Evolutionary conservation across 2,888 invertebrate genomes (phyloP), one percentile per base, ranked within the genome.

Genomic region (Eupithecia vulgata): DNA sequence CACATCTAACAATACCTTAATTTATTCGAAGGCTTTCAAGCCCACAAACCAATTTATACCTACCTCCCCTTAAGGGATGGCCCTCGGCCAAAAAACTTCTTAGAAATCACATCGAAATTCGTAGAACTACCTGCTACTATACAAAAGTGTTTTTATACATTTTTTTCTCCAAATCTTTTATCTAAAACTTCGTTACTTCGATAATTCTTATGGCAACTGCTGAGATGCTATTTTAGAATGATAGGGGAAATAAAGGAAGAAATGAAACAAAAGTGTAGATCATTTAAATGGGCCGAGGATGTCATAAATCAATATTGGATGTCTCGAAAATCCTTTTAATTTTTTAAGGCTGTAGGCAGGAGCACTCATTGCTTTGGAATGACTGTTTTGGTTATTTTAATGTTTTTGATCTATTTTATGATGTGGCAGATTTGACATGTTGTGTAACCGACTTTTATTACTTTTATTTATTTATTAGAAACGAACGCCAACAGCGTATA

Each of bases 71-170:
- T 68, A 80, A 82, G 81, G 84, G 84, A 81, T 81, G 74, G 76
- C 78, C 79, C 81, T 76, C 73, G 76, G 78, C 78, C 76, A 77
- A 84, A 86, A 87, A 83, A 83, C 75, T 90, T 90, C 90, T 80
- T 10, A 85, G 90, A 90, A 90, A 83, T 81, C 81, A 79, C 77
- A 75, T 76, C 76, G 76, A 73, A 82, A 82, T 90, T 90, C 90
- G 83, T 37, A 80, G 90, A 90, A 89, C 86, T 88, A 88, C 88
- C 89, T 87, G 86, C 86, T 84, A 80, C 82, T 70, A 78, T 74
- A 84, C 81, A 82, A 87, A 86, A 84, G 76, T 80, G 76, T 80
- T 84, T 83, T 83, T 83, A 59, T 57, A 61, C 12, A 66, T 72
- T 72, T 64, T 75, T 85, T 79, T 78, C 76, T 66, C 73, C 73